A percentile compares a stretch with the other conserved stretches of the same genome.
Evolutionary conservation across 2,888 invertebrate species (phyloP).

Genomic region (Xestia c-nigrum): DNA sequence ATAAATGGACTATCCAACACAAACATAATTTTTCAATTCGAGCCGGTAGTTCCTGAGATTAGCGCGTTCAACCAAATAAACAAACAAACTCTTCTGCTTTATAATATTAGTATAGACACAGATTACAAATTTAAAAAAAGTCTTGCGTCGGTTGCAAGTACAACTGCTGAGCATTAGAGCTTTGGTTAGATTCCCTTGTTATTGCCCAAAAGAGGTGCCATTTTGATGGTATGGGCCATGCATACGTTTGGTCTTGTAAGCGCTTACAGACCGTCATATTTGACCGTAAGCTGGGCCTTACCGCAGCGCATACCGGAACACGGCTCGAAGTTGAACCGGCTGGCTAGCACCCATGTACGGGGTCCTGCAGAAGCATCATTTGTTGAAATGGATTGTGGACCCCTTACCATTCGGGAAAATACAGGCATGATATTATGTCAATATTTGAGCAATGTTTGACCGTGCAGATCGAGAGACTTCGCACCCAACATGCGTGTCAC

Average conservation of each 20-base stretch:
- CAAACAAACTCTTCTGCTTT: too few relatives aligned
- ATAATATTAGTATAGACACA: too few relatives aligned
- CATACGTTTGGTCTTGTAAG: not conserved
- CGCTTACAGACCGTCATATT: not conserved
- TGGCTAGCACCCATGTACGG: not conserved
- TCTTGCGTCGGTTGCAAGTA: too few relatives aligned
- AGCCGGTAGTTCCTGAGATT: too few relatives aligned
- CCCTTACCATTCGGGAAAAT: not conserved
- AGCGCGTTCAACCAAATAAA: too few relatives aligned
- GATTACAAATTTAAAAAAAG: too few relatives aligned
- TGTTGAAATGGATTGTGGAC: not conserved
- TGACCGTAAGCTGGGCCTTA: not conserved
- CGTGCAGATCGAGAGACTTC: slow-evolving; percentile 92
- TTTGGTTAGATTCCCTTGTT: too few relatives aligned
- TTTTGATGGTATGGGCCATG: not conserved
- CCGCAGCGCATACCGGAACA: not conserved
- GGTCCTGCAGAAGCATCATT: not conserved
- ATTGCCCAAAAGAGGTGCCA: not conserved
- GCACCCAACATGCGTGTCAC: slow-evolving; percentile 92
- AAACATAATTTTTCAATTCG: too few relatives aligned
- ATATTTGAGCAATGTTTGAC: not conserved
- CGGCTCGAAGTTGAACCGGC: not conserved
- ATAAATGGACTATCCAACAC: too few relatives aligned
- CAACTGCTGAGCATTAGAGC: too few relatives aligned
- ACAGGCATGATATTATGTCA: not conserved